Evolutionary conservation across 2,113 vertebrate species (phyloP), one percentile per base, ranked within the genome.

Genomic region (Corvus hawaiiensis): DNA sequence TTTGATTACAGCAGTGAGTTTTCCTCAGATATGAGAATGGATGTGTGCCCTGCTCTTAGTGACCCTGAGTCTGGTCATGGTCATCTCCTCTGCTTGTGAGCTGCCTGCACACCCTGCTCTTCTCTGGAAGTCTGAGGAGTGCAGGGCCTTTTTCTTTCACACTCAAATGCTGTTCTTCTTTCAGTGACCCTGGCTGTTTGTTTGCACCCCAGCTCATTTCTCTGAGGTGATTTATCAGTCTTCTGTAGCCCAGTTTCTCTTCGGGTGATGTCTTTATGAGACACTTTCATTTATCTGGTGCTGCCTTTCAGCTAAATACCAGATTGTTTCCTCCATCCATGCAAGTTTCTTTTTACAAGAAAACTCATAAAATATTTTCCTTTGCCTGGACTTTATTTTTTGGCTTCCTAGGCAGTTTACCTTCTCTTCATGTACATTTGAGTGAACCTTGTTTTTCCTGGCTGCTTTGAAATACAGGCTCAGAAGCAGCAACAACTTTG

Each of bases 331-430:
- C 62, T 85, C 73, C 32, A 49, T 62, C 18, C 63, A 18, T 19
- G 33, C 46, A 76, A 85, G 62, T 90, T 90, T 87, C 59, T 90
- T 78, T 78, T 94, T 91, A 64, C n/a, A 87, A 69, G 49, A 73
- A 89, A 90, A 73, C 56, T 83, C 64, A 80, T 89, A 72, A 95
- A 95, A 83, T 95, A 94, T 78, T 93, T 92, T 90, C 10, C 22
- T 44, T 92, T 68, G 32, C 58, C 39, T 84, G 58, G 39, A 39
- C 51, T 78, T 87, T 61, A 35, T 66, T 55, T 95, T 93, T 80
- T 85, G 35, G 20, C 56, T 92, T 93, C 56, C 72, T 75, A 58
- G 75, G 75, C 68, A 86, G 68, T 89, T 92, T 81, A 74, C 73
- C 63, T 83, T 93, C 72, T 87, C 41, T 92, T 92, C 76, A 75